Percentiles rank a stretch among this genome's conserved stretches.
Evolutionary conservation across 2,113 vertebrate species (phyloP).

Genomic region (Labrus mixtus): DNA sequence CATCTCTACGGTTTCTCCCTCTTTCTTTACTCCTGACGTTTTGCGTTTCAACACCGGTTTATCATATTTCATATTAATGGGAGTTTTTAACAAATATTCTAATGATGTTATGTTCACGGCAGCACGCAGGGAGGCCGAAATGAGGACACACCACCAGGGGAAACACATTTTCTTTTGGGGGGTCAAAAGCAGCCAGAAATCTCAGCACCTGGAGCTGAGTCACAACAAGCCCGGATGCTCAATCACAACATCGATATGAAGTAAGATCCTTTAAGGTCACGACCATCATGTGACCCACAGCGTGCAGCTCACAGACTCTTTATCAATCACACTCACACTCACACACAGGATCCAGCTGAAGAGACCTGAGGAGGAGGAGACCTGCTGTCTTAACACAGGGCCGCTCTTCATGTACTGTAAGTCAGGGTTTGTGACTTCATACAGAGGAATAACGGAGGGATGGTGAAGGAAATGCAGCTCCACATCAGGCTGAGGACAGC

Average conservation of each 20-base stretch:
- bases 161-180: constrained; percentile 20
- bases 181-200: background rate
- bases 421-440: no score
- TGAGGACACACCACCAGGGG: constrained; percentile 33
- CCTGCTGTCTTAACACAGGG: background rate
- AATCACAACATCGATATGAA: constrained; percentile 13
- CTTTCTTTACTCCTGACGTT: no score
- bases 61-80: no score
- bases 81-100: no score
- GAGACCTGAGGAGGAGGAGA: no score
- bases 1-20: no score
- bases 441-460: no score
- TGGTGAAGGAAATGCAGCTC: no score
- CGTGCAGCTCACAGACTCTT: background rate
- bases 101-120: background rate
- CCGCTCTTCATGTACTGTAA: no score
- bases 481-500: no score
- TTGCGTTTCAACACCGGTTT: no score
- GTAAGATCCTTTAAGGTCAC: constrained; percentile 12
- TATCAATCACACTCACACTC: background rate
- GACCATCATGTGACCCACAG: background rate
- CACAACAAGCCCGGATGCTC: constrained; percentile 5
- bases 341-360: no score
- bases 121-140: background rate
- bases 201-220: constrained; percentile 40